Base-by-base conservation (phyloP, 2,888 invertebrate genomes). In the Eristalinus sepulchralis region DNA sequence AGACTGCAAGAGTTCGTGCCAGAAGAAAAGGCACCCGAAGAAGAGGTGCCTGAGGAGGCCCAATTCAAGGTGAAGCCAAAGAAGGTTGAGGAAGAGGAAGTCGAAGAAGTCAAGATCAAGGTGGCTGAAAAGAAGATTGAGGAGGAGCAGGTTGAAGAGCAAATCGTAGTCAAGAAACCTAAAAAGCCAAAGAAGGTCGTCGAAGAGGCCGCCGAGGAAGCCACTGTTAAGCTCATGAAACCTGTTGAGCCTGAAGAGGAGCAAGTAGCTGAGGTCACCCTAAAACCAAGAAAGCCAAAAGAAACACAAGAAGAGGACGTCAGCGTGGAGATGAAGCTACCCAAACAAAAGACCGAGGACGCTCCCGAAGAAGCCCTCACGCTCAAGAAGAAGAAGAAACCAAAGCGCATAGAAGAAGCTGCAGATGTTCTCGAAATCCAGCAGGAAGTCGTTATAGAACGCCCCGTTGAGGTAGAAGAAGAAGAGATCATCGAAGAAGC, bases 381-480 rank as follows among this genome's bases (percentile, higher is more conserved):
- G 36, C 89, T 91, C 0, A 91, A 91, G 82, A 91, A 91, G 68
- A 92, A 92, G 83, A 92, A 91, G 70, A 92, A 91, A 76, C 89
- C 90, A 1, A 90, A 90, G 31, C 80, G 87, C 0, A 77, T 89
- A 0, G 92, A 91, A 81, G 92, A 92, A 89, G 92, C 90, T 36
- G 91, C 91, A 2, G 93, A 91, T 89, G 90, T 91, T 31, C 90
- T 92, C 88, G 89, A 91, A 77, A 89, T 92, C 55, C 90, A 89
- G 77, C 91, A 91, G 77, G 90, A 90, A 81, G 89, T 91, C 9
- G 81, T 91, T 10, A 89, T 90, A 88, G 91, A 92, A 88, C 92
- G 93, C 88, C 92, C 94, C 20, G 93, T 94, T 89, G 94, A 95
- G 90, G 92, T 94, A 66, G 93, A 93, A 73, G 94, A 94, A 90